phyloP scores from a whole-genome alignment of 23 tunicate genomes.

The Trididemnum miniatum region DNA sequence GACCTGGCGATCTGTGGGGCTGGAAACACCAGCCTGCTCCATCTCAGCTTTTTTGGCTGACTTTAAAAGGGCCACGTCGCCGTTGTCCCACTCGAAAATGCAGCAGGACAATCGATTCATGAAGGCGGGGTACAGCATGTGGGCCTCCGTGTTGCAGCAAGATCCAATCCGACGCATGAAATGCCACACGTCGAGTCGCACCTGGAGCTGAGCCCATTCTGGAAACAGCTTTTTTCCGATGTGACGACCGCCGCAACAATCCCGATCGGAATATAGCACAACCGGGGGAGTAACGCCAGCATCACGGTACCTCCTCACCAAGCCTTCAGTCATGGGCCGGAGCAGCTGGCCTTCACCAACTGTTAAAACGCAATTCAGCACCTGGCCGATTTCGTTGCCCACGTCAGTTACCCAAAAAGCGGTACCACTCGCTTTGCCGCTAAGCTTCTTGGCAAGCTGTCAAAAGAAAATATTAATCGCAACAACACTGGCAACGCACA shows the following conservation, averaged over 20 bases:
- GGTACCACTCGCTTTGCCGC: conserved; percentile 25
- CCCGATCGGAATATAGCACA: conserved; percentile 36
- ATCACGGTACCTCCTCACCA: conserved; percentile 7
- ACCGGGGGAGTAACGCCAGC: conserved; percentile 33
- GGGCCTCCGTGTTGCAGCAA: conserved; percentile 31
- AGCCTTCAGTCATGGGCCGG: conserved; percentile 29
- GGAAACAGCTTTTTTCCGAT: neutral
- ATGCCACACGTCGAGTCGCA: conserved; percentile 25
- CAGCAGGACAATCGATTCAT: conserved; percentile 17
- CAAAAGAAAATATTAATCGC: too few relatives aligned
- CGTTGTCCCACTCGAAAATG: conserved; percentile 35
- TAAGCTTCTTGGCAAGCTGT: neutral
- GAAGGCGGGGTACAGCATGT: conserved; percentile 24
- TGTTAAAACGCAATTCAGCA: conserved; percentile 34
- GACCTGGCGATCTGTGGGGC: neutral
- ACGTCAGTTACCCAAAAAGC: conserved; percentile 43
- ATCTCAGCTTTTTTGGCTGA: conserved; percentile 21
- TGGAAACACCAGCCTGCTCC: neutral
- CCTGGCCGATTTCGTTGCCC: conserved; percentile 45
- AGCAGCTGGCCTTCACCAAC: neutral
- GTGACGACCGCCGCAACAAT: conserved; percentile 6
- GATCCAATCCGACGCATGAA: conserved; percentile 33
- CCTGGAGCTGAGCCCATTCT: neutral
- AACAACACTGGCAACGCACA: neutral
- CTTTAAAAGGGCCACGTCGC: neutral